phyloP scores from a whole-genome alignment of 2,797 vertebrate genomes.

The Siniperca scherzeri region DNA sequence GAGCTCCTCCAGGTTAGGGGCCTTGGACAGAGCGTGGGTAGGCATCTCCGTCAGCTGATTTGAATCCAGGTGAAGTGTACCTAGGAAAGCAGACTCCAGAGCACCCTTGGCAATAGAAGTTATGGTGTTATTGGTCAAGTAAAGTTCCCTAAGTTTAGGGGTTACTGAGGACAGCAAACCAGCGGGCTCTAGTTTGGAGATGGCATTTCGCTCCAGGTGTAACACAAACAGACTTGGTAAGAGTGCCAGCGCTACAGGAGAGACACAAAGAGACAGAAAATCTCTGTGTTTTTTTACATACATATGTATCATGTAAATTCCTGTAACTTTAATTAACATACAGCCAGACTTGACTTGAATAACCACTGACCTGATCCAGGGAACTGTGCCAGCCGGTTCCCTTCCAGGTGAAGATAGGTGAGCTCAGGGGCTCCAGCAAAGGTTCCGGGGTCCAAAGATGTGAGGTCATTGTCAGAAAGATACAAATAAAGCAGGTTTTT shows the following conservation, averaged over 20 bases:
- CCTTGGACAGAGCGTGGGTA: slow-evolving; percentile 76
- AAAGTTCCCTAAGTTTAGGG: slow-evolving; percentile 85
- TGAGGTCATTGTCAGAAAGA: slow-evolving; percentile 89
- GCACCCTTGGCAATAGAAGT: slow-evolving; percentile 72
- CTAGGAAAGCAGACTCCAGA: slow-evolving; percentile 83
- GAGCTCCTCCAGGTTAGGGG: slow-evolving; percentile 85
- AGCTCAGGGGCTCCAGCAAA: slow-evolving; percentile 86
- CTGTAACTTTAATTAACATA: too few species aligned
- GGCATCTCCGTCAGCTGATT: slow-evolving; percentile 89
- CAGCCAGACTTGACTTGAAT: neutral
- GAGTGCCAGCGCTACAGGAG: slow-evolving; percentile 71
- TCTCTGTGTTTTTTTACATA: neutral
- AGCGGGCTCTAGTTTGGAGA: slow-evolving; percentile 80
- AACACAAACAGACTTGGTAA: slow-evolving; percentile 89
- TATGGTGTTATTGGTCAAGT: slow-evolving; percentile 88
- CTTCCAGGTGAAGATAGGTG: slow-evolving; percentile 91
- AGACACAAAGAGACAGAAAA: slow-evolving; percentile 29
- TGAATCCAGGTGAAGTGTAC: slow-evolving; percentile 88
- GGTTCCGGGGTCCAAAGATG: slow-evolving; percentile 74
- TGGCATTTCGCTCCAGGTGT: slow-evolving; percentile 89
- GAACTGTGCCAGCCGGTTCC: slow-evolving; percentile 85
- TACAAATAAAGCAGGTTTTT: slow-evolving; percentile 91
- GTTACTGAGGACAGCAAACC: slow-evolving; percentile 80
- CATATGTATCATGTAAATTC: neutral
- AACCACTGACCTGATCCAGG: slow-evolving; percentile 77